Conservation (phyloP, 2,797 vertebrate species). For the Stomatorhinus walkeri region DNA sequence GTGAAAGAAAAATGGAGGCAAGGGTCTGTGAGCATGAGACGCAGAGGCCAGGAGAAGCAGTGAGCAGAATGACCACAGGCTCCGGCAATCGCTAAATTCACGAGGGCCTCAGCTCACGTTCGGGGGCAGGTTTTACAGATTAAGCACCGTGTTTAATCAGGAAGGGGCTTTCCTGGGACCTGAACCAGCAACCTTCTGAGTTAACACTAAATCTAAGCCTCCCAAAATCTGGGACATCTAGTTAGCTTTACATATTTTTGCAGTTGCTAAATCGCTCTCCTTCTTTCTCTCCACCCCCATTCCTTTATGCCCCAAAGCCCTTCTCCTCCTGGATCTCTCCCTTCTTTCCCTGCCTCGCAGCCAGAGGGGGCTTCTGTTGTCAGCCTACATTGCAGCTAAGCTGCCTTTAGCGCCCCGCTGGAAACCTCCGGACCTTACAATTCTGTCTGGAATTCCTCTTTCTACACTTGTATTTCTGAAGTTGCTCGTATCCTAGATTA, state of each 20-base stretch:
- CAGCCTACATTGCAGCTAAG: neutral
- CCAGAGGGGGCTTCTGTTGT: neutral
- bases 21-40: neutral
- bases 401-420: neutral
- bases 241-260: neutral
- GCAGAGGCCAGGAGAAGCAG: neutral
- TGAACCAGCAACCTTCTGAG: neutral
- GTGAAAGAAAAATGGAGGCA: conserved; percentile 21
- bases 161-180: neutral
- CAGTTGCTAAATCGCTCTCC: neutral
- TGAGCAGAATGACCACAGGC: neutral
- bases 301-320: neutral
- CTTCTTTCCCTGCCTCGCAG: neutral
- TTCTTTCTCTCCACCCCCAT: neutral
- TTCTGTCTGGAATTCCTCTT: neutral
- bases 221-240: neutral
- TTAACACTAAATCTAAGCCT: neutral
- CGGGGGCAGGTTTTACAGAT: neutral
- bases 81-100: neutral
- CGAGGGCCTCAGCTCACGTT: neutral
- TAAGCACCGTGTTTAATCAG: neutral
- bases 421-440: neutral
- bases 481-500: neutral
- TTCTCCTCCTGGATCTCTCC: neutral
- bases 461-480: neutral